Conservation (phyloP, 2,888 invertebrate genomes). For the Drosophila mercatorum region DNA sequence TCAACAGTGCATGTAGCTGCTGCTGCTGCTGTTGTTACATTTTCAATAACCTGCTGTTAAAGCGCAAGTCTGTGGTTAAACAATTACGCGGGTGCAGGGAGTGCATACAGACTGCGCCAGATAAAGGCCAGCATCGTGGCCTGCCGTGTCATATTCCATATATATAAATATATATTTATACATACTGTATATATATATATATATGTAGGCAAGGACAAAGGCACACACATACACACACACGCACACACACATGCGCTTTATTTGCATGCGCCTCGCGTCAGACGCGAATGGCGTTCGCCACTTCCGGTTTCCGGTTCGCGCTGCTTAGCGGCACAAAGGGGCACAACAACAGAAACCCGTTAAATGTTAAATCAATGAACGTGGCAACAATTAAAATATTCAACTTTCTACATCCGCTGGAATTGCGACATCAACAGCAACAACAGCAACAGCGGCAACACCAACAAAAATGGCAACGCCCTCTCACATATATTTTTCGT, state of each 20-base stretch:
- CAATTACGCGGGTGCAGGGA: constrained; percentile 59
- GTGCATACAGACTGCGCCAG: constrained; percentile 20
- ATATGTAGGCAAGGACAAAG: constrained; percentile 18
- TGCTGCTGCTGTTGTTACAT: constrained; percentile 1
- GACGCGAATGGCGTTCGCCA: constrained; percentile 76
- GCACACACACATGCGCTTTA: constrained; percentile 12
- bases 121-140: constrained; percentile 25
- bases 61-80: constrained; percentile 73
- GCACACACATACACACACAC: background rate
- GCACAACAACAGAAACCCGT: constrained; percentile 13
- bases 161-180: constrained; percentile 21
- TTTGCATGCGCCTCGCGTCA: constrained; percentile 32
- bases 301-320: constrained; percentile 72
- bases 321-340: constrained; percentile 53
- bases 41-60: constrained; percentile 62
- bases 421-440: constrained; percentile 24
- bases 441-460: background rate
- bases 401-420: constrained; percentile 60
- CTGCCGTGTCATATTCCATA: constrained; percentile 26
- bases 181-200: constrained; percentile 7
- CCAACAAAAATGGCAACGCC: constrained; percentile 20
- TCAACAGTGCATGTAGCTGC: constrained; percentile 36
- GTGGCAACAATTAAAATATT: constrained; percentile 78
- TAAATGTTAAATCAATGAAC: constrained; percentile 62
- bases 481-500: background rate